phyloP scores from a whole-genome alignment of 1,140 invertebrate genomes.

The Dryas iulia region DNA sequence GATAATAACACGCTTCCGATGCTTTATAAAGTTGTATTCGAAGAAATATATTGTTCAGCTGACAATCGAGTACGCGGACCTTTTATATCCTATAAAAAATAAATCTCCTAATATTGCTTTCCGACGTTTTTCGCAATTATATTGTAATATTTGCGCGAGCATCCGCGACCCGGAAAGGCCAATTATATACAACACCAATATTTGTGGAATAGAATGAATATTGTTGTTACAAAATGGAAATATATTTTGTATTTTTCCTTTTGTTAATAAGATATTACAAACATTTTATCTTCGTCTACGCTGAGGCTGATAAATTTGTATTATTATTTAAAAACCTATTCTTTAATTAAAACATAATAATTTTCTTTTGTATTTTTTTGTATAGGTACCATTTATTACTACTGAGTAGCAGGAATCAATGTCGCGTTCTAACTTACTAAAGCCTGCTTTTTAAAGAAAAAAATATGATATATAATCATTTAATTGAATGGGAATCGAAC shows the following conservation, averaged over 20 bases:
- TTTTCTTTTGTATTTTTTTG: too few species aligned
- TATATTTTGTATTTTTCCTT: neutral
- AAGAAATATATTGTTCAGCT: conserved; percentile 18
- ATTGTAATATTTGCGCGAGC: neutral
- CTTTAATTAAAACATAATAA: too few species aligned
- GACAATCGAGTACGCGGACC: conserved; percentile 8
- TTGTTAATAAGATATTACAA: too few species aligned
- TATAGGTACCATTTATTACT: too few species aligned
- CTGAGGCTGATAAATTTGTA: too few species aligned
- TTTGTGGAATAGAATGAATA: neutral
- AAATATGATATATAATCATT: too few species aligned
- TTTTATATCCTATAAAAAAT: conserved; percentile 11
- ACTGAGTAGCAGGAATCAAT: too few species aligned
- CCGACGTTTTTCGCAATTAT: neutral
- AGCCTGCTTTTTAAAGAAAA: too few species aligned
- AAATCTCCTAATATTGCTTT: neutral
- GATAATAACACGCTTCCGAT: conserved; percentile 30
- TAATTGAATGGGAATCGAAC: too few species aligned
- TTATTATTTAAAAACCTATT: too few species aligned
- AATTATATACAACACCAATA: neutral
- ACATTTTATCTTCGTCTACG: too few species aligned
- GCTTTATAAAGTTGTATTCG: conserved; percentile 29
- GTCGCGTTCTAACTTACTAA: too few species aligned
- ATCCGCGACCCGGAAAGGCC: conserved; percentile 1
- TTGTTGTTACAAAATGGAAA: neutral